These are phyloP conservation scores for Prolemur simus DNA, from an alignment of 2,113 vertebrate genomes.

Conservation along the genomic window DNA sequence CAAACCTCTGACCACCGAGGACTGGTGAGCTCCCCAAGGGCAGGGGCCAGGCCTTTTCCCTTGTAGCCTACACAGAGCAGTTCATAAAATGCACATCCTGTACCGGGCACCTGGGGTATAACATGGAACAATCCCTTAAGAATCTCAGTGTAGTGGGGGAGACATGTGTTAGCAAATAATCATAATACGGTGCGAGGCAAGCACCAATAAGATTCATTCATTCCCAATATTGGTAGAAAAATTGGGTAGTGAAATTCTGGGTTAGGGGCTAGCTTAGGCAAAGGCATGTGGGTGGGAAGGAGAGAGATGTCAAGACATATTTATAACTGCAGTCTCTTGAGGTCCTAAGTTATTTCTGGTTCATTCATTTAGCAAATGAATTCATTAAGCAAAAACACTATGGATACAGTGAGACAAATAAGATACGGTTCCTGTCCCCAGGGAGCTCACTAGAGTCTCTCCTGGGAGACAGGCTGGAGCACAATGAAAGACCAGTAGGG, in stretches of 20 bases:
- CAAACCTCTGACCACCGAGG: background rate
- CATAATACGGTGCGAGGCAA: background rate
- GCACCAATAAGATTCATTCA: fast-evolving
- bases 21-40: background rate
- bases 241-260: background rate
- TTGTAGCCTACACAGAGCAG: background rate
- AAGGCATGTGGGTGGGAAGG: background rate
- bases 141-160: background rate
- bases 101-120: background rate
- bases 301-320: background rate
- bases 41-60: background rate
- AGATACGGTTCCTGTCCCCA: background rate
- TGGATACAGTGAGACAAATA: slow-evolving; percentile 11
- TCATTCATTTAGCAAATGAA: slow-evolving; percentile 44
- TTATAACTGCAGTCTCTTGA: background rate
- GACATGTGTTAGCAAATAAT: background rate
- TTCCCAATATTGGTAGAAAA: background rate
- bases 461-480: background rate
- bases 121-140: background rate
- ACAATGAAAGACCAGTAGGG: slow-evolving; percentile 5
- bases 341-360: background rate
- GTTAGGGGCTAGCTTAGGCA: background rate
- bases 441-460: slow-evolving; percentile 12
- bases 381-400: slow-evolving; percentile 19
- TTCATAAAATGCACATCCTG: background rate